Conservation (phyloP, 2,888 invertebrate genomes). For the Aspidiotus destructor region DNA sequence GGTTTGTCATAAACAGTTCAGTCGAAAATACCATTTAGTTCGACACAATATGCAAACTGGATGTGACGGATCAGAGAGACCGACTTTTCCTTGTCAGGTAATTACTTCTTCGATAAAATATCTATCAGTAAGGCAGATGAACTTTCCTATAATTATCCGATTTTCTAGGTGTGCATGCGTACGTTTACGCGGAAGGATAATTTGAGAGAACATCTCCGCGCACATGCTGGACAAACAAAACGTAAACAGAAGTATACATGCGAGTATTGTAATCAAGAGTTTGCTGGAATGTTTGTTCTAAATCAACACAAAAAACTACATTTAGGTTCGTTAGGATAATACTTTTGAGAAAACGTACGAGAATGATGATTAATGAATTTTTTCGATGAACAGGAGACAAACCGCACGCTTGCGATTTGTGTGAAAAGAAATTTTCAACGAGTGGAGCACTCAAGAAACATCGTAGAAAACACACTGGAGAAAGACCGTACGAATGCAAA, state of each 20-base stretch:
- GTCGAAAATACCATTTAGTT: conserved; percentile 63
- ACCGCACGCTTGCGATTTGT: conserved; percentile 62
- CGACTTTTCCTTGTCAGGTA: conserved; percentile 51
- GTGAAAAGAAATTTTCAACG: conserved; percentile 62
- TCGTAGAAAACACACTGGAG: conserved; percentile 49
- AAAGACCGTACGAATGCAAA: conserved; percentile 57
- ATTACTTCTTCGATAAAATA: conserved; percentile 34
- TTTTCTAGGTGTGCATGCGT: conserved; percentile 52
- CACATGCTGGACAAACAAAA: conserved; percentile 51
- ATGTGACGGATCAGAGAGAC: conserved; percentile 52
- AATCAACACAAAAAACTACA: conserved; percentile 58
- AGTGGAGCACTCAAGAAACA: conserved; percentile 69
- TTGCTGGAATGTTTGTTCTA: conserved; percentile 52
- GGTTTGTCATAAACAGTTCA: conserved; percentile 61
- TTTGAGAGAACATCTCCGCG: conserved; percentile 58
- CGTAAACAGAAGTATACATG: conserved; percentile 53
- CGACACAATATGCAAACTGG: conserved; percentile 59
- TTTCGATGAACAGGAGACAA: conserved; percentile 43
- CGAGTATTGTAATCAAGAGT: conserved; percentile 56
- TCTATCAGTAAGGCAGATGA: neutral
- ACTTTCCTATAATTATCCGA: conserved; percentile 1
- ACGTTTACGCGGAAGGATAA: conserved; percentile 62
- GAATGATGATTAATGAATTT: neutral
- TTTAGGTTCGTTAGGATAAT: conserved; percentile 40
- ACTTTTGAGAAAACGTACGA: conserved; percentile 13